Percentiles rank a stretch among this genome's conserved stretches.
These are phyloP conservation scores for Leptopilina syphax DNA, from an alignment of 2,888 invertebrate genomes.

Conservation along the genomic window DNA sequence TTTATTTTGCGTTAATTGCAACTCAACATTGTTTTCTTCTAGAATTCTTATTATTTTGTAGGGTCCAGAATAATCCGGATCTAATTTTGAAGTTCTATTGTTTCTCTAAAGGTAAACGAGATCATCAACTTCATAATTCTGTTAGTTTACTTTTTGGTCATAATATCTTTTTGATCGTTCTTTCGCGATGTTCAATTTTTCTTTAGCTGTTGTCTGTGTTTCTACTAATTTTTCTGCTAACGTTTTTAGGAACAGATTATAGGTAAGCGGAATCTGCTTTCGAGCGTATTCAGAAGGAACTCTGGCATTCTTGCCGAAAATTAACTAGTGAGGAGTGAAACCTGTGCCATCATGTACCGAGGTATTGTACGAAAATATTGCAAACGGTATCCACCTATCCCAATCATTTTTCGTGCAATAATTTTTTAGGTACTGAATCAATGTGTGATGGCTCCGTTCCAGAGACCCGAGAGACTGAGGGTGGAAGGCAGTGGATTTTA, in stretches of 20 bases:
- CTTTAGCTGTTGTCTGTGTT: background rate
- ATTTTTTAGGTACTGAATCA: background rate
- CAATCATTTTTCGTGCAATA: background rate
- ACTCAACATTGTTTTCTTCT: too few relatives aligned
- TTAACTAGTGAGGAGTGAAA: background rate
- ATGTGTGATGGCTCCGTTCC: background rate
- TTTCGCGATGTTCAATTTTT: background rate
- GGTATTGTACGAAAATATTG: background rate
- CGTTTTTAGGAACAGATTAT: background rate
- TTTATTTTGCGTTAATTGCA: too few relatives aligned
- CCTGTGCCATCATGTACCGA: background rate
- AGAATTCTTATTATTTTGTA: too few relatives aligned
- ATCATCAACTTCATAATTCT: background rate
- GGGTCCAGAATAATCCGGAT: too few relatives aligned
- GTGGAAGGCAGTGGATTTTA: conserved; percentile 32
- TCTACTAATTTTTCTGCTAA: background rate
- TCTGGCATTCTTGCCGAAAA: background rate
- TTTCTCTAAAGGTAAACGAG: too few relatives aligned
- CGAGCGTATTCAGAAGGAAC: background rate
- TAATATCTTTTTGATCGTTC: background rate
- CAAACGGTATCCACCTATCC: background rate
- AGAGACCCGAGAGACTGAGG: conserved; percentile 16
- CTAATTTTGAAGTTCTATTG: too few relatives aligned
- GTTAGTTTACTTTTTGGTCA: background rate
- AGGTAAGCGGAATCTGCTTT: background rate